Evolutionary conservation across 2,113 vertebrate species (phyloP).

Genomic region (Mastomys natalensis): DNA sequence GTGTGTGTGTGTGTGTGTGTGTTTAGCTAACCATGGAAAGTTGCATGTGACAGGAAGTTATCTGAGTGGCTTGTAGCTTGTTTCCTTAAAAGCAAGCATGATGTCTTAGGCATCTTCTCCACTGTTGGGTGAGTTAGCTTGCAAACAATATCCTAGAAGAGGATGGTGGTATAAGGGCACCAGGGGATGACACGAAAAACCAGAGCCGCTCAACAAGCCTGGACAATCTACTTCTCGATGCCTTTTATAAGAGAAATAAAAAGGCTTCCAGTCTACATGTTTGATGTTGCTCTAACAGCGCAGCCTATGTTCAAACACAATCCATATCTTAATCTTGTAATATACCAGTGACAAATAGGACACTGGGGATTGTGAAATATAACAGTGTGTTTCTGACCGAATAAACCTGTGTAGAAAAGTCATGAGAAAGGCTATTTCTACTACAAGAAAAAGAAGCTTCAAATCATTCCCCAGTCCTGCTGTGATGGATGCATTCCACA

Average conservation of each 20-base stretch:
- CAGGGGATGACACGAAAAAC: background rate
- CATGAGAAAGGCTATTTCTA: conserved; percentile 33
- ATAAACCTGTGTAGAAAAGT: conserved; percentile 37
- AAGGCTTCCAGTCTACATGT: background rate
- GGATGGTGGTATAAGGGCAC: background rate
- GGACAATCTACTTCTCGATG: background rate
- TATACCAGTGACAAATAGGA: background rate
- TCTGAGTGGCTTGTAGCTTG: background rate
- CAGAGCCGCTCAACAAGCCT: background rate
- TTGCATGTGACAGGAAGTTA: background rate
- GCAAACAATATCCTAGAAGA: background rate
- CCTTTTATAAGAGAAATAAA: background rate
- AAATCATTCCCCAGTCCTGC: conserved; percentile 47
- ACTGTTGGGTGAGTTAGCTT: background rate
- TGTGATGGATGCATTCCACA: conserved; percentile 60
- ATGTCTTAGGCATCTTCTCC: background rate
- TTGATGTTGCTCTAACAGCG: background rate
- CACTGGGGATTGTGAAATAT: background rate
- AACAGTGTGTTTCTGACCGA: background rate
- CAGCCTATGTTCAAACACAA: background rate
- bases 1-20: background rate
- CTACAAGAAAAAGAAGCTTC: conserved; percentile 38
- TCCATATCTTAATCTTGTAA: conserved; percentile 25
- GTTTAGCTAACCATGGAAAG: background rate
- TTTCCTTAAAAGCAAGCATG: background rate